A percentile compares a stretch with the other conserved stretches of the same genome.
Evolutionary conservation across 35 echinoderm and acorn worm species (phyloP).

Genomic region (Apostichopus japonicus): DNA sequence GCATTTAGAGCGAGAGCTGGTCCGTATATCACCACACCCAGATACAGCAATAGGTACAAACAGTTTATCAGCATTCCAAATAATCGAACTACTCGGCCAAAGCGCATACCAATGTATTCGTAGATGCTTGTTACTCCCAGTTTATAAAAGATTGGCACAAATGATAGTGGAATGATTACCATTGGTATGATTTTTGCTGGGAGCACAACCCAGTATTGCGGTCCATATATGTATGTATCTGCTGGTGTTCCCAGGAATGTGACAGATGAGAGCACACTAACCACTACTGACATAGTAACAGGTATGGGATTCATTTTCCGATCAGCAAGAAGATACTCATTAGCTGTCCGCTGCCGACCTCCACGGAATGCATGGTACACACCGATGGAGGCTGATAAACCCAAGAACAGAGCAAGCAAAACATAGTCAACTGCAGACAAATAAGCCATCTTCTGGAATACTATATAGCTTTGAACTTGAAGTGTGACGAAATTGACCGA

Average conservation of each 20-base stretch:
- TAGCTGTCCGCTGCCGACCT: conserved; percentile 57
- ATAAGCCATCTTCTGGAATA: neutral
- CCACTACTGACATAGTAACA: conserved; percentile 62
- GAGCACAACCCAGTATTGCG: conserved; percentile 42
- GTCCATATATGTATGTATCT: conserved; percentile 58
- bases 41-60: conserved; percentile 50
- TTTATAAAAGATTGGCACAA: conserved; percentile 47
- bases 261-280: conserved; percentile 68
- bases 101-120: conserved; percentile 65
- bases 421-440: conserved; percentile 61
- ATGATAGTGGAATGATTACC: conserved; percentile 5
- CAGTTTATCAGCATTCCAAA: conserved; percentile 41
- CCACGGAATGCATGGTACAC: conserved; percentile 69
- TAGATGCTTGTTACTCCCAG: conserved; percentile 48
- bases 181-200: conserved; percentile 32
- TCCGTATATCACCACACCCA: conserved; percentile 73
- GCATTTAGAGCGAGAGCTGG: conserved; percentile 67
- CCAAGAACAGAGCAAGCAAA: conserved; percentile 45
- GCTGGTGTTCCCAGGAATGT: conserved; percentile 75
- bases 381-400: conserved; percentile 50
- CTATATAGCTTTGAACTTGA: neutral
- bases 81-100: conserved; percentile 53
- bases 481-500: neutral
- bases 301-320: conserved; percentile 63
- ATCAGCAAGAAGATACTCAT: conserved; percentile 70